A percentile compares a stretch with the other conserved stretches of the same genome.
phyloP scores from a whole-genome alignment of 1,140 invertebrate genomes.

The Hirudo medicinalis region DNA sequence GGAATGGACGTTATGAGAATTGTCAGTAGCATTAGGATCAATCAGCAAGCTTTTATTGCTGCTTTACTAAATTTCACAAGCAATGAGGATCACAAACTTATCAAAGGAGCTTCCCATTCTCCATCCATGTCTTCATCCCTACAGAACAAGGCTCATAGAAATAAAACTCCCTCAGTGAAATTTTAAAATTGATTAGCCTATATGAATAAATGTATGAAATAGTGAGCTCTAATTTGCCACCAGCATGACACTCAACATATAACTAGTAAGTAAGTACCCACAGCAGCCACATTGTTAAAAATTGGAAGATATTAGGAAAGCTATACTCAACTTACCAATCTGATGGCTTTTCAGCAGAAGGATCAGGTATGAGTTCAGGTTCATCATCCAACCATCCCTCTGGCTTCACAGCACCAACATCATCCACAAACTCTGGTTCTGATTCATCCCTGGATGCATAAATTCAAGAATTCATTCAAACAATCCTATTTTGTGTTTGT shows the following conservation, averaged over 20 bases:
- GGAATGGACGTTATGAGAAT: constrained; percentile 3
- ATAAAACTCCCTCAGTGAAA: not conserved
- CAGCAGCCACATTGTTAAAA: too few species aligned
- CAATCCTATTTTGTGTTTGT: too few species aligned
- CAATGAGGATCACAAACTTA: constrained; percentile 42
- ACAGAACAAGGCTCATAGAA: constrained; percentile 19
- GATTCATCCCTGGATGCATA: constrained; percentile 35
- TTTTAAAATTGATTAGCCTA: too few species aligned
- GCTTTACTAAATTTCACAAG: not conserved
- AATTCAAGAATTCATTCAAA: not conserved
- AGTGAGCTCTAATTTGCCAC: too few species aligned
- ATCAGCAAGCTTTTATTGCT: constrained; percentile 3
- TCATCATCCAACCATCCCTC: constrained; percentile 65
- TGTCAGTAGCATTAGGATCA: not conserved
- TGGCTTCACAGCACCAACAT: constrained; percentile 37
- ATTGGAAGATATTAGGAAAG: not conserved
- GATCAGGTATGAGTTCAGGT: constrained; percentile 71
- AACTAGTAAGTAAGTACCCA: too few species aligned
- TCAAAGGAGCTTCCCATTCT: constrained; percentile 86
- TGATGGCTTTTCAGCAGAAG: constrained; percentile 67
- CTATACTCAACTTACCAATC: constrained; percentile 57
- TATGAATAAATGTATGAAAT: too few species aligned
- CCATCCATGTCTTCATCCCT: constrained; percentile 94
- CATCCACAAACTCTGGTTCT: constrained; percentile 36
- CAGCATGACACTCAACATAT: too few species aligned